Evolutionary conservation across 2,797 vertebrate genomes (phyloP), one percentile per base, ranked within the genome.

Genomic region (Tapera naevia): DNA sequence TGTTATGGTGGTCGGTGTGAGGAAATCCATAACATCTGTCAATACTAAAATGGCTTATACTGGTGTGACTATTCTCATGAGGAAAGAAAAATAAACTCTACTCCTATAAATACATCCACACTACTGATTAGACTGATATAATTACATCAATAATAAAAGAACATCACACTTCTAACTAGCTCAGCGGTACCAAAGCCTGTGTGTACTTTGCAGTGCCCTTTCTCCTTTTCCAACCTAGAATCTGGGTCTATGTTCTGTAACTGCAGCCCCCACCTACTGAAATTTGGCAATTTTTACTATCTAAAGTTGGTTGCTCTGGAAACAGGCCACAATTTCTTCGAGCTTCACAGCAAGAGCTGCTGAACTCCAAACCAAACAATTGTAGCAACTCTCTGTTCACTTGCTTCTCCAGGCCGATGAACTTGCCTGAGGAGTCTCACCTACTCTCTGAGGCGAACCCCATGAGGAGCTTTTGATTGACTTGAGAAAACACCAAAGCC

Each of bases 291-390:
- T 86, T 96, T 71, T 45, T 79, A 73, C 80, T 32, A 71, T 39
- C 56, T 76, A 2, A 78, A 88, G 48, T 50, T 91, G 76, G 95
- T 95, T 96, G 89, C 92, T 93, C 54, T 94, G 94, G 95, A 91
- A 97, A 97, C 95, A 73, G 81, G 64, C 67, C 81, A 67, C 56
- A 81, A 33, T 73, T 94, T 84, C 88, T 92, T 86, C 62, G 41
- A 86, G 70, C 64, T 92, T 89, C 94, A 83, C 92, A 93, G 89
- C 53, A 91, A 75, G 89, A 95, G 80, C 56, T 79, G 66, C 61
- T 81, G 70, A 95, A 88, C 43, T 88, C 51, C 56, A 66, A 73
- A 56, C 90, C 43, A 86, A 92, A 61, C 62, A 73, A 81, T 32
- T 1, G 0, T 7, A 80, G 51, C 66, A 75, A 39, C 25, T 83